Percentiles rank a stretch among this genome's conserved stretches.
These are phyloP conservation scores for Nansenia antarctica DNA, from an alignment of 2,113 vertebrate species.

Conservation along the genomic window DNA sequence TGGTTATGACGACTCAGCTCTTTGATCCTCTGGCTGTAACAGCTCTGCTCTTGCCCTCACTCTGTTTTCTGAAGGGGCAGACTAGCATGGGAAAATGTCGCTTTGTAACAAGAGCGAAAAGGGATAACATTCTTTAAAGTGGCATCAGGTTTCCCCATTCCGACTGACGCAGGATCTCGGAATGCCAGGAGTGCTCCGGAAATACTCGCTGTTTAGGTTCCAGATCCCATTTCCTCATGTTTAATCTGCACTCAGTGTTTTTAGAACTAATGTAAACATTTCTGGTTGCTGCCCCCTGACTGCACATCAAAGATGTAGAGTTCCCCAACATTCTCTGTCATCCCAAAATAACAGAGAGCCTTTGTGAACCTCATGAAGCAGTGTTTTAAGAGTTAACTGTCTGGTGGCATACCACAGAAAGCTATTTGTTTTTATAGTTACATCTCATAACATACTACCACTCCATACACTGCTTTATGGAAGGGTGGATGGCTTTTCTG, in stretches of 20 bases:
- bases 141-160: conserved; percentile 63
- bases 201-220: conserved; percentile 60
- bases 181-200: conserved; percentile 63
- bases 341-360: conserved; percentile 41
- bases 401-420: conserved; percentile 47
- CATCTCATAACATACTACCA: conserved; percentile 3
- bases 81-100: conserved; percentile 43
- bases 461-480: conserved; percentile 34
- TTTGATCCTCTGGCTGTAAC: conserved; percentile 60
- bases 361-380: conserved; percentile 45
- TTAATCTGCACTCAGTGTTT: conserved; percentile 48
- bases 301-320: conserved; percentile 55
- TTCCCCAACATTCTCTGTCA: conserved; percentile 8
- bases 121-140: conserved; percentile 56
- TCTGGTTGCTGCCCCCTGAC: conserved; percentile 50
- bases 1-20: conserved; percentile 28
- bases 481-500: conserved; percentile 31
- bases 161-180: conserved; percentile 58
- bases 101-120: conserved; percentile 47
- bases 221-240: conserved; percentile 59
- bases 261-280: conserved; percentile 66
- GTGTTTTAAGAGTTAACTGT: conserved; percentile 64
- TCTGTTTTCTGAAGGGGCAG: conserved; percentile 23
- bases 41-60: conserved; percentile 43
- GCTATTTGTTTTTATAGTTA: conserved; percentile 50